These are phyloP conservation scores for Pentamera pediparva DNA, from an alignment of 53 echinoderm and acorn worm genomes.

Conservation along the genomic window DNA sequence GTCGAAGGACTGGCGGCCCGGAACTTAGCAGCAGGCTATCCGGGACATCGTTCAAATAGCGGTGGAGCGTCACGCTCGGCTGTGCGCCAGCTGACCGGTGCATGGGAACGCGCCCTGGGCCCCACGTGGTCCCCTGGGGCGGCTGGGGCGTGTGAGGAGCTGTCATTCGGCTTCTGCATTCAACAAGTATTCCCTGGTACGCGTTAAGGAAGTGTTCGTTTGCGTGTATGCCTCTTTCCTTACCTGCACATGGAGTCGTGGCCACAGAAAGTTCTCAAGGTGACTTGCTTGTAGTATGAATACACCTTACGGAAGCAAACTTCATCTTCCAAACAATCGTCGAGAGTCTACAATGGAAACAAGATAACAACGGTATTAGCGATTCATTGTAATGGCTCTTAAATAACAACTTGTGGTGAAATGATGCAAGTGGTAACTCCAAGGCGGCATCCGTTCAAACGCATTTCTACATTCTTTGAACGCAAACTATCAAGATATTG, in stretches of 20 bases:
- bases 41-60: no score
- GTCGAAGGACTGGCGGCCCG: no score
- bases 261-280: constrained; percentile 11
- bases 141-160: not conserved
- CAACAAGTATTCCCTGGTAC: not conserved
- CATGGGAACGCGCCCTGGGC: not conserved
- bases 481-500: not conserved
- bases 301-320: constrained; percentile 9
- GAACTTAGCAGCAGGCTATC: no score
- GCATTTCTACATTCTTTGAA: not conserved
- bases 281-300: not conserved
- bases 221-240: not conserved
- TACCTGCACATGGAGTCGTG: constrained; percentile 11
- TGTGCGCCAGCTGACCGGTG: not conserved
- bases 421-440: not conserved
- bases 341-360: not conserved
- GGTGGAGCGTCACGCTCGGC: no score
- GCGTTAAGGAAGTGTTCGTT: no score
- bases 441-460: not conserved
- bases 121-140: not conserved
- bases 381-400: not conserved
- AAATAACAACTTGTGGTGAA: not conserved
- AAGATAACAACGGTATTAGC: not conserved
- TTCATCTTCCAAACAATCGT: not conserved
- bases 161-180: not conserved